Base-by-base conservation (phyloP, 2,113 vertebrate species). In the Grus americana region DNA sequence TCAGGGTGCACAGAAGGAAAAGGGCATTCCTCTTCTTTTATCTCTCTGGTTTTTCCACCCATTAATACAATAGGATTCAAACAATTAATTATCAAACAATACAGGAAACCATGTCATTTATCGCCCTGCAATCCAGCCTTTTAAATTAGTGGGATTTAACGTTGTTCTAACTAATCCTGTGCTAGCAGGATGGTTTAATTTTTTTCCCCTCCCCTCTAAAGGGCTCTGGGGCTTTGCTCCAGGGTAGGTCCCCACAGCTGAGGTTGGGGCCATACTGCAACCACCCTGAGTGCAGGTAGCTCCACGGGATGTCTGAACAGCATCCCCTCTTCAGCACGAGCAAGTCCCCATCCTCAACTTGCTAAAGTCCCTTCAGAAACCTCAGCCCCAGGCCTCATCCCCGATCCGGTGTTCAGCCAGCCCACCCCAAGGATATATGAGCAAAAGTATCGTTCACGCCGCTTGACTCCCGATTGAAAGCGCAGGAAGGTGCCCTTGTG, bases 81-180 rank as follows among this genome's bases (percentile, higher is more conserved):
- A 90, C 65, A 88, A 88, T 95, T 96, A 89, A 96, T 96, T 96
- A 85, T 20, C 92, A 93, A 95, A 89, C 86, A 84, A 95, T 62
- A 55, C 63, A 84, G 52, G 68, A 50, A 86, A 34, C 55, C 2
- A 7, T 26, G 34, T 16, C 76, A 36, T 95, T 89, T 54, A 54
- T 96, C 92, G 88, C 59, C 86, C 44, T 52, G 36, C 58, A 67
- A 84, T 47, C 87, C 87, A 78, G 62, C 52, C 81, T 86, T 68
- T 66, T 73, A 86, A 86, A 65, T 90, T 61, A 92, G 63, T 8
- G 8, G 36, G 79, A 63, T 83, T 95, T 79, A 82, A 85, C 54
- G 71, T 74, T 55, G 46, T 34, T 29, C 61, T 79, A 68, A 20
- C 70, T 76, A 94, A 95, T 76, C 82, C 90, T 80, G 38, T 54